phyloP scores from a whole-genome alignment of 2,113 vertebrate genomes.

The Oncorhynchus keta region DNA sequence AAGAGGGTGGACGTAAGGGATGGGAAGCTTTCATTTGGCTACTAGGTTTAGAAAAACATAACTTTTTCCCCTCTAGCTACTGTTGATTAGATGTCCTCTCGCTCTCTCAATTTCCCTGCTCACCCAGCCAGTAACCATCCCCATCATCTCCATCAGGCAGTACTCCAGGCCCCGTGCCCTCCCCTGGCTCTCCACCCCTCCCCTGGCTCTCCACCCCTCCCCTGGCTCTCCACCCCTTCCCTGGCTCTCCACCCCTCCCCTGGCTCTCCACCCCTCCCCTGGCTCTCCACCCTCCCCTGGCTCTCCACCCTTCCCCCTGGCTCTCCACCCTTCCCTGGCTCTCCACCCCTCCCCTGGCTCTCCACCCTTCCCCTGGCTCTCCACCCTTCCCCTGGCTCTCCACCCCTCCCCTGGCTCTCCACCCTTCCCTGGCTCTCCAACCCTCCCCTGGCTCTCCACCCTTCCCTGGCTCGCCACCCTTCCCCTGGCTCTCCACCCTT shows the following conservation, averaged over 20 bases:
- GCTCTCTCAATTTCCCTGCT: not conserved
- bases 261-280: conserved; percentile 4
- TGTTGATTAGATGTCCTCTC: not conserved
- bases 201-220: not conserved
- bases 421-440: too few species aligned
- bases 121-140: not conserved
- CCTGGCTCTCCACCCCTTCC: not conserved
- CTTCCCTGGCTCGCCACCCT: too few species aligned
- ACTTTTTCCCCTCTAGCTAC: not conserved
- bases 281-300: not conserved
- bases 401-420: too few species aligned
- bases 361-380: not conserved
- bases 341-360: conserved; percentile 5
- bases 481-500: too few species aligned
- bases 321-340: conserved; percentile 4
- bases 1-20: not conserved
- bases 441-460: too few species aligned
- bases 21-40: not conserved
- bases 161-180: not conserved
- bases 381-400: too few species aligned
- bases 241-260: conserved; percentile 7
- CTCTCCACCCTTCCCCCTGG: not conserved
- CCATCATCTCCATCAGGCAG: not conserved
- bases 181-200: not conserved
- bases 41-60: not conserved